Evolutionary conservation across 1,140 invertebrate species (phyloP).

Genomic region (Cotesia chilonis): DNA sequence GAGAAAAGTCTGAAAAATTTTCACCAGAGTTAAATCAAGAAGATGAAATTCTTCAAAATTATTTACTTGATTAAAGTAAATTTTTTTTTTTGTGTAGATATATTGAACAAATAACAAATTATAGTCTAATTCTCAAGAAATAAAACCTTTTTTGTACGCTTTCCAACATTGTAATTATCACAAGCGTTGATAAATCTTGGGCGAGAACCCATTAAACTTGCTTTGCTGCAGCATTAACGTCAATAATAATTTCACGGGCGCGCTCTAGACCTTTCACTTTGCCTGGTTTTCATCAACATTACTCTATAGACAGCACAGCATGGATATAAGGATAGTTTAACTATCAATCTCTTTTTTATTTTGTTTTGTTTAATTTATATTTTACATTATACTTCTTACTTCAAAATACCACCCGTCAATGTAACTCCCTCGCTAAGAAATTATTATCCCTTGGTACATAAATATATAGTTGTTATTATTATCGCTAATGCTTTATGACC

Average conservation of each 20-base stretch:
- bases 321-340: background rate
- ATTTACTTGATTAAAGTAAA: no score
- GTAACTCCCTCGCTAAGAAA: no score
- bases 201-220: constrained; percentile 17
- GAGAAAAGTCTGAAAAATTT: no score
- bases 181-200: constrained; percentile 3
- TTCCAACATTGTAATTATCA: constrained; percentile 3
- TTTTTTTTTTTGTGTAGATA: background rate
- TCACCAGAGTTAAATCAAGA: no score
- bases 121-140: no score
- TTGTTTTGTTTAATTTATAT: background rate
- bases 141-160: background rate
- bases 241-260: constrained; percentile 20
- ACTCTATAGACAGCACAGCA: background rate
- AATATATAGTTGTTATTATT: no score
- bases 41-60: no score
- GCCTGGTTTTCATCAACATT: constrained; percentile 16
- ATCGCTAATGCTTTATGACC: no score
- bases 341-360: constrained; percentile 7
- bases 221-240: constrained; percentile 4
- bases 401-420: background rate
- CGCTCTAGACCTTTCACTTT: constrained; percentile 14
- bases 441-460: no score
- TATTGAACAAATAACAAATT: background rate
- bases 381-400: constrained; percentile 4